Conservation (phyloP, 2,797 vertebrate species). For the Gallinago nigripennis region DNA sequence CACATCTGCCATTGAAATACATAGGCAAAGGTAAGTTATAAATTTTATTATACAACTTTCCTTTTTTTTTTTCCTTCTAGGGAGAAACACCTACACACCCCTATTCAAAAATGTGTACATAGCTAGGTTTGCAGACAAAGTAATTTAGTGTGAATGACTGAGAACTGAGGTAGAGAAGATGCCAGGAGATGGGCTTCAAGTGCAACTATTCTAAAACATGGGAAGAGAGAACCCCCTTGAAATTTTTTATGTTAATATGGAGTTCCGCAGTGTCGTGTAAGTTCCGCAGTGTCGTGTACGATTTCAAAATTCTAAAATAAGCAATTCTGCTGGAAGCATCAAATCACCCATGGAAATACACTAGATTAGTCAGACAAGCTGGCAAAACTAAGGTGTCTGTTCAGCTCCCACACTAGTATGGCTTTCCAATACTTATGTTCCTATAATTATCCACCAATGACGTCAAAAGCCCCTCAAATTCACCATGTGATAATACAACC, state of each 20-base stretch:
- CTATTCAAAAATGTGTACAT: not conserved
- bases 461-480: not conserved
- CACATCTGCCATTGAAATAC: not conserved
- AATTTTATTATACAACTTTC: not conserved
- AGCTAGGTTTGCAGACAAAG: not conserved
- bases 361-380: not conserved
- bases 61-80: not conserved
- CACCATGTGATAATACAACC: not conserved
- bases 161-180: not conserved
- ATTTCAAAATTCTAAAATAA: not conserved
- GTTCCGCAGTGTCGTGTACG: accelerated
- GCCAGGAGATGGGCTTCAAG: not conserved
- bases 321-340: not conserved
- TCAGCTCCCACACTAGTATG: not conserved
- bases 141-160: not conserved
- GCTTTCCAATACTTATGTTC: not conserved
- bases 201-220: not conserved
- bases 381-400: not conserved
- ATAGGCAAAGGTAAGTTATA: not conserved
- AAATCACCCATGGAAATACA: not conserved
- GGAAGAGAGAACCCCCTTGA: not conserved
- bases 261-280: accelerated
- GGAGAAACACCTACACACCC: not conserved
- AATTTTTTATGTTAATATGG: not conserved
- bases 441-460: not conserved